Percentiles rank a stretch among this genome's conserved stretches.
Conservation (phyloP, 2,888 invertebrate genomes). For the Chrysopilus asiliformis region DNA sequence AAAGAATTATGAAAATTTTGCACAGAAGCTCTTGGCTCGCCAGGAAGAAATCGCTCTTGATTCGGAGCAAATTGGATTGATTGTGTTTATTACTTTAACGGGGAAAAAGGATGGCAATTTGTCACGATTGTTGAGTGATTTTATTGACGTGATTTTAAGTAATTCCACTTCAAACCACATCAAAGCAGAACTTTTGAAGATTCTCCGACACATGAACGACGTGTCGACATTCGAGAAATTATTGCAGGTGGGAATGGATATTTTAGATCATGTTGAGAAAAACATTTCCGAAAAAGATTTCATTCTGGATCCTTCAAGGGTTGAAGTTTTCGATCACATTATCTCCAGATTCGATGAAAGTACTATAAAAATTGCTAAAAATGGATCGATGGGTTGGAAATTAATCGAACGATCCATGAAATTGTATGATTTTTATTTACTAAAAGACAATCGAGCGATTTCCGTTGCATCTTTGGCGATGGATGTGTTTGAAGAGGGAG, state of each 20-base stretch:
- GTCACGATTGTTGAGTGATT: neutral
- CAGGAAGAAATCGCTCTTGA: slow-evolving; percentile 51
- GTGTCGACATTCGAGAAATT: slow-evolving; percentile 36
- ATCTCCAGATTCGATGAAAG: slow-evolving; percentile 42
- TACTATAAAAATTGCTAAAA: slow-evolving; percentile 36
- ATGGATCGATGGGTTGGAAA: slow-evolving; percentile 39
- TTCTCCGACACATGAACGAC: slow-evolving; percentile 38
- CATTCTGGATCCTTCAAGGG: slow-evolving; percentile 40
- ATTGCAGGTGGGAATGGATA: slow-evolving; percentile 22
- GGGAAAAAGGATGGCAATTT: neutral
- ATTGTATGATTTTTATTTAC: slow-evolving; percentile 34
- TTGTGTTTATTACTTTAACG: slow-evolving; percentile 42
- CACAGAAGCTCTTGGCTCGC: slow-evolving; percentile 24
- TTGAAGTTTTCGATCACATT: slow-evolving; percentile 41
- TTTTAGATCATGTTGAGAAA: slow-evolving; percentile 27
- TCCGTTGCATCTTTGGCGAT: slow-evolving; percentile 28
- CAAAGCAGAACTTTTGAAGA: slow-evolving; percentile 38
- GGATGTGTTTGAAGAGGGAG: slow-evolving; percentile 21
- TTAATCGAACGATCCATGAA: slow-evolving; percentile 43
- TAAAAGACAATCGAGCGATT: slow-evolving; percentile 21
- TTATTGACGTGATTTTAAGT: slow-evolving; percentile 27
- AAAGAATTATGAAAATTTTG: slow-evolving; percentile 12
- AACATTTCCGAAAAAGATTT: slow-evolving; percentile 15
- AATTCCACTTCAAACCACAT: slow-evolving; percentile 18
- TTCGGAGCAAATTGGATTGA: slow-evolving; percentile 48